Conservation (phyloP, 2,797 vertebrate genomes). For the Chrosomus eos region DNA sequence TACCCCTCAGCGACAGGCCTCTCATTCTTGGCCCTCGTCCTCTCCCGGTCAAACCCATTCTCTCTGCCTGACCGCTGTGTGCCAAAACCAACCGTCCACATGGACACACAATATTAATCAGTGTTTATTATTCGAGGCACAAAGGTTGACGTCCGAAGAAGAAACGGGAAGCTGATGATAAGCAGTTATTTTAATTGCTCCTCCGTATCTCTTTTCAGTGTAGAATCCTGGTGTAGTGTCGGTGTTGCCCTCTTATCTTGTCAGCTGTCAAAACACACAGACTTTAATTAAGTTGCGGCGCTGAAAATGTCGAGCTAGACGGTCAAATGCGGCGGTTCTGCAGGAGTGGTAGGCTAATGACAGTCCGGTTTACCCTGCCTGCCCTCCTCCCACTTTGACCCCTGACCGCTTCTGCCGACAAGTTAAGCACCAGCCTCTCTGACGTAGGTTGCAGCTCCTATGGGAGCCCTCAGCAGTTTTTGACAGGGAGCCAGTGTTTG, state of each 20-base stretch:
- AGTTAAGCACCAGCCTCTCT: conserved; percentile 57
- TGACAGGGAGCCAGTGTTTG: conserved; percentile 62
- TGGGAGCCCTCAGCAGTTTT: conserved; percentile 57
- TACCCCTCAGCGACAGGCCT: conserved; percentile 21
- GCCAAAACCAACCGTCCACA: conserved; percentile 47
- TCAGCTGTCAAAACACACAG: conserved; percentile 29
- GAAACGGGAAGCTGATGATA: conserved; percentile 41
- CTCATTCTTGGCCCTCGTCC: conserved; percentile 10
- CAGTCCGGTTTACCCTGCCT: conserved; percentile 1
- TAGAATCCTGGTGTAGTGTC: not conserved
- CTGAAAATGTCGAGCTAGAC: conserved; percentile 6
- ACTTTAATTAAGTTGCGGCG: conserved; percentile 40
- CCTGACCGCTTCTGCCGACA: conserved; percentile 34
- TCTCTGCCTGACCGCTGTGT: conserved; percentile 15
- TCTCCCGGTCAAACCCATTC: conserved; percentile 40
- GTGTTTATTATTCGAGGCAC: conserved; percentile 46
- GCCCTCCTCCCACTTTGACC: conserved; percentile 23
- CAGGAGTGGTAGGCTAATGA: conserved; percentile 32
- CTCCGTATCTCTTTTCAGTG: not conserved
- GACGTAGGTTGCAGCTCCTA: conserved; percentile 57
- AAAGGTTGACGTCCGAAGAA: conserved; percentile 34
- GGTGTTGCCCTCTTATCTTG: conserved; percentile 25
- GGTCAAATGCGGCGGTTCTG: conserved; percentile 10
- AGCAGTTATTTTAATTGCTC: conserved; percentile 40
- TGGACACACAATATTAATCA: conserved; percentile 30